Base-by-base conservation (phyloP, 2,797 vertebrate genomes). In the Argyrosomus regius region DNA sequence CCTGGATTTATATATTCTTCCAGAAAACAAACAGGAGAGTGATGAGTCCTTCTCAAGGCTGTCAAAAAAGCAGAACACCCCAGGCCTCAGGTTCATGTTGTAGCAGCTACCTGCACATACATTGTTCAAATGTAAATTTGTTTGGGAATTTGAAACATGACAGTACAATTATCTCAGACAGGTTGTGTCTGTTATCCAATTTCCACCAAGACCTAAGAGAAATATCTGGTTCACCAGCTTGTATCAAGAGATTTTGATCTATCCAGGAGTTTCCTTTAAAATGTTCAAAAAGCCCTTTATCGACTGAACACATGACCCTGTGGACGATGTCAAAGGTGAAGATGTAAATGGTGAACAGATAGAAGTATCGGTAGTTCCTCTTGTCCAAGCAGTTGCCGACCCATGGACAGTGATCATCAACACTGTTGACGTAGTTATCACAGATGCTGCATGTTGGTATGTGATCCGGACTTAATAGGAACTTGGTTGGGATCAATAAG, bases 341-440 rank as follows among this genome's bases (percentile, higher is more conserved):
- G 94, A 99, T 99, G 90, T 99, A 99, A 90, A 99, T 98, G 91
- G 98, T 99, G 95, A 99, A 99, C 95, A 99, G 95, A 96, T 99
- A 99, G 96, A 99, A 99, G 90, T 98, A 99, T 77, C 98, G 95
- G 95, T 99, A 99, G 95, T 99, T 99, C 93, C 98, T 97, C 95
- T 98, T 99, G 92, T 98, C 98, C 86, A 99, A 98, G 22, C 98
- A 99, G 93, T 99, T 99, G 61, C 98, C 98, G 67, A 99, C 98
- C 98, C 98, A 99, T 3, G 98, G 98, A 87, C 98, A 99, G 92
- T 99, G 98, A 93, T 99, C 98, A 94, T 99, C 98, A 4, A 99
- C 99, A 54, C 98, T 98, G 87, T 99, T 26, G 26, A 26, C 26
- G 26, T 3, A 26, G 26, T 26, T 26, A 3, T 26, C 26, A 26